Percentiles rank a stretch among this genome's conserved stretches.
Conservation (phyloP, 2,113 vertebrate species). For the Peucedramus taeniatus region DNA sequence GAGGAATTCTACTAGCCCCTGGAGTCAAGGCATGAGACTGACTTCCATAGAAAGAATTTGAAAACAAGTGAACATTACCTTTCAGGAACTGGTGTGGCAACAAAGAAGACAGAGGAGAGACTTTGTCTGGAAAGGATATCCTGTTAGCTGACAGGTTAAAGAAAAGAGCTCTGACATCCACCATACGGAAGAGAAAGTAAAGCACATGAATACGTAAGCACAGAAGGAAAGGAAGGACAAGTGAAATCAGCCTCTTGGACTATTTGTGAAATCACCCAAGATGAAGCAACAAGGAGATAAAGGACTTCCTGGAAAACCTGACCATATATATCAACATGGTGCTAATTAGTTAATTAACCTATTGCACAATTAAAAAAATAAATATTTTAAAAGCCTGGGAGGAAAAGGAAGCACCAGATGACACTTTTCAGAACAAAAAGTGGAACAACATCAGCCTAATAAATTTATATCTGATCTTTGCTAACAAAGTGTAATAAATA, state of each 20-base stretch:
- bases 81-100: not conserved
- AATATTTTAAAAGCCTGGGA: conserved; percentile 1
- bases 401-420: conserved; percentile 1
- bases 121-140: not conserved
- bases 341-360: conserved; percentile 30
- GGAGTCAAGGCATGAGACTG: not conserved
- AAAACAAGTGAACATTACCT: not conserved
- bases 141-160: not conserved
- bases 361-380: conserved; percentile 35
- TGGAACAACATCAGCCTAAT: not conserved
- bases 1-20: not conserved
- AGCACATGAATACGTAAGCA: not conserved
- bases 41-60: not conserved
- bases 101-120: not conserved
- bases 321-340: not conserved
- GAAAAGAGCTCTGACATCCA: not conserved
- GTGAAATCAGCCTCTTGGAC: not conserved
- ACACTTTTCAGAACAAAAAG: not conserved
- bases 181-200: not conserved
- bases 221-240: not conserved
- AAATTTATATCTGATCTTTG: not conserved
- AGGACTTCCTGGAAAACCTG: conserved; percentile 43
- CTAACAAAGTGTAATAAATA: conserved; percentile 22
- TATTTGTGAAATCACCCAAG: not conserved
- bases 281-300: conserved; percentile 16